Evolutionary conservation across 2,113 vertebrate species (phyloP).

Genomic region (Xerus inauris): DNA sequence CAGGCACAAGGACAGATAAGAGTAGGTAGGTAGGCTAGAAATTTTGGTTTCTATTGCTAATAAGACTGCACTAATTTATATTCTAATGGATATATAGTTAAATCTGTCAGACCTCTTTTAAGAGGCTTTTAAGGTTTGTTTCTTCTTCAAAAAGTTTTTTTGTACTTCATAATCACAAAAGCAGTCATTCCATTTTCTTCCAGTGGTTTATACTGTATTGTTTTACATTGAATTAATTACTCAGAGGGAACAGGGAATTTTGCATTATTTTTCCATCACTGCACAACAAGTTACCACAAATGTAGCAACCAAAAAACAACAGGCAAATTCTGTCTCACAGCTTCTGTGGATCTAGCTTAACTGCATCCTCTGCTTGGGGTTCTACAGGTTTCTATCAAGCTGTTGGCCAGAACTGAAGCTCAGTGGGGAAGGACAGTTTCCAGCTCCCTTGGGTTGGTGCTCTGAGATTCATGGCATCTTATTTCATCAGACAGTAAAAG

Average conservation of each 20-base stretch:
- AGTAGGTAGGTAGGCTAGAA: neutral
- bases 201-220: neutral
- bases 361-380: neutral
- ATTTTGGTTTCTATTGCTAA: neutral
- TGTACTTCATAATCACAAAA: neutral
- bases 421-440: neutral
- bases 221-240: neutral
- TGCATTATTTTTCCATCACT: neutral
- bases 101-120: neutral
- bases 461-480: neutral
- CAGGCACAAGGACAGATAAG: neutral
- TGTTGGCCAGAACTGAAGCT: neutral
- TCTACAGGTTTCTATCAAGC: neutral
- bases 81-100: neutral
- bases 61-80: neutral
- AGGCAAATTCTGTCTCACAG: neutral
- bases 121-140: neutral
- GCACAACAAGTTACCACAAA: neutral
- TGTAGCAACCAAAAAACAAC: neutral
- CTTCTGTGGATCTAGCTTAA: neutral
- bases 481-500: neutral
- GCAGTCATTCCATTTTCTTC: neutral
- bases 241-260: neutral
- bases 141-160: slow-evolving; percentile 45
- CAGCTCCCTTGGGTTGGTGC: neutral